Conservation (phyloP, 2,888 invertebrate genomes). For the Drosophila borealis region DNA sequence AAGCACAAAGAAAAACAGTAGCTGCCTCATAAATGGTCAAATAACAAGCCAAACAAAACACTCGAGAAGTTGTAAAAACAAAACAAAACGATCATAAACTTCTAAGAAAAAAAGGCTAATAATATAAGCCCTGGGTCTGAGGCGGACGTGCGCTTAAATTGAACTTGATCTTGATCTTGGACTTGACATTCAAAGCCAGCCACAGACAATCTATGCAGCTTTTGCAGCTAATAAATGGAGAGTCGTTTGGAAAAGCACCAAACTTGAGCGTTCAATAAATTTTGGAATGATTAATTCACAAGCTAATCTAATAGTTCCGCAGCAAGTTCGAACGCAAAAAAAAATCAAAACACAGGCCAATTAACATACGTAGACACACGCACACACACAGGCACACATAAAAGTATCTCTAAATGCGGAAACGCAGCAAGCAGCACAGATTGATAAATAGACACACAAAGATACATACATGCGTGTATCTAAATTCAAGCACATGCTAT, state of each 20-base stretch:
- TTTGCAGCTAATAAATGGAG: constrained; percentile 18
- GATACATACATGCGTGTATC: constrained; percentile 1
- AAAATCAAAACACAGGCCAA: constrained; percentile 25
- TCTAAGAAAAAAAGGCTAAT: constrained; percentile 20
- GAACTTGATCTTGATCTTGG: constrained; percentile 63
- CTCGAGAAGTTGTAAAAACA: constrained; percentile 44
- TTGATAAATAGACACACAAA: constrained; percentile 2
- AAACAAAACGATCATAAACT: constrained; percentile 53
- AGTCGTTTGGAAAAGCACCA: constrained; percentile 28
- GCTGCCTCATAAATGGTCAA: constrained; percentile 50
- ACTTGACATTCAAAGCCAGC: constrained; percentile 66
- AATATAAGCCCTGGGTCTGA: constrained; percentile 4
- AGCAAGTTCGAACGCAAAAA: constrained; percentile 5
- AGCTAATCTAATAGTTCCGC: constrained; percentile 46
- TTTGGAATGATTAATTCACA: constrained; percentile 44
- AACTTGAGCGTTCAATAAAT: constrained; percentile 15
- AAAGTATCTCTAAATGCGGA: constrained; percentile 60
- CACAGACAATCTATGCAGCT: constrained; percentile 19
- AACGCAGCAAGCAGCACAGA: constrained; percentile 40
- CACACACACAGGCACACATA: constrained; percentile 12
- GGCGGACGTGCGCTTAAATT: constrained; percentile 33
- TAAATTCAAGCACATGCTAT: constrained; percentile 21
- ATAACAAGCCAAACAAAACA: constrained; percentile 40
- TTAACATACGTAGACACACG: constrained; percentile 22
- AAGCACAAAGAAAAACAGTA: constrained; percentile 40